phyloP scores from a whole-genome alignment of 2,797 vertebrate species.

The Mus minutoides region DNA sequence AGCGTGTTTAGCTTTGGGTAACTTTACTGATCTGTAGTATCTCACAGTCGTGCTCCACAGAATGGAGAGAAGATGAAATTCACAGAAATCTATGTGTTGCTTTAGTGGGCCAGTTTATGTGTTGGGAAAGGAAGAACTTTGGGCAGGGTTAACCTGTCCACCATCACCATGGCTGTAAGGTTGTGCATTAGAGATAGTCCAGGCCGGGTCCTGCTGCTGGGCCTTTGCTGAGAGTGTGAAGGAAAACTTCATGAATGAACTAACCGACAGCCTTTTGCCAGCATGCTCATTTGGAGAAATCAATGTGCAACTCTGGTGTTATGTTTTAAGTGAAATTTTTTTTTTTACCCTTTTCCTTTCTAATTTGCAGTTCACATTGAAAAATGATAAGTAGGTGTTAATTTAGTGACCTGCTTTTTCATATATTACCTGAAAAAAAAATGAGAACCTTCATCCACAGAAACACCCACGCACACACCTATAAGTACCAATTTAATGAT shows the following conservation, averaged over 20 bases:
- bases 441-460: not conserved
- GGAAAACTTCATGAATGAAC: constrained; percentile 47
- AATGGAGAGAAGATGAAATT: constrained; percentile 47
- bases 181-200: not conserved
- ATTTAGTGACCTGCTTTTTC: not conserved
- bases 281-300: constrained; percentile 20
- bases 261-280: not conserved
- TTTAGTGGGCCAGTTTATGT: not conserved
- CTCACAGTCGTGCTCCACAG: constrained; percentile 26
- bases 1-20: constrained; percentile 62
- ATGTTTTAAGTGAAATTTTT: not conserved
- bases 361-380: not conserved
- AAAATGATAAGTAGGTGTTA: not conserved
- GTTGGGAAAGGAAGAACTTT: not conserved
- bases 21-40: constrained; percentile 57
- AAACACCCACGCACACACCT: not conserved
- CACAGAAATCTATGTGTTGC: constrained; percentile 19
- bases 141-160: not conserved
- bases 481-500: not conserved
- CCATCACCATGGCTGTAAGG: not conserved
- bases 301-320: constrained; percentile 8
- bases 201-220: not conserved
- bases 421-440: not conserved
- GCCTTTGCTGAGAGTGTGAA: constrained; percentile 29
- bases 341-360: not conserved